Base-by-base conservation (phyloP, 1,140 invertebrate genomes). In the Eriocheir sinensis region DNA sequence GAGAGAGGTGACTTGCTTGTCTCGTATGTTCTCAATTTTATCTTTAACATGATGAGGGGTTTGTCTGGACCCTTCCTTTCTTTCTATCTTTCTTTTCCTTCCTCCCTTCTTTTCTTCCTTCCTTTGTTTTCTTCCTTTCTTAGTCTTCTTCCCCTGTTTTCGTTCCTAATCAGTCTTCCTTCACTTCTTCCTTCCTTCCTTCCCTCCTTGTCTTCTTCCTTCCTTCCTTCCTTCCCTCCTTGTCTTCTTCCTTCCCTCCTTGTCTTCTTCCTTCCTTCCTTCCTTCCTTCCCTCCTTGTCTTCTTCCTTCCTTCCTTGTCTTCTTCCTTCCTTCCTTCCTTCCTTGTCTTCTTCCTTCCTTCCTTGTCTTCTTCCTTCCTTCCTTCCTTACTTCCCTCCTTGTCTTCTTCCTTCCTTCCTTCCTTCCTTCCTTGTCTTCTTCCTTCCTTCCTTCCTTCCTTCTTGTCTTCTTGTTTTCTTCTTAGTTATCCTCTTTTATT, bases 231-330 rank as follows among this genome's bases (percentile, higher is more conserved):
- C 12, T 30, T 41, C 36, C 17, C 27, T 36, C 27, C 3, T 4
- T 36, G 21, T 36, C 81, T 83, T 30, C 21, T 30, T 36, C 81
- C 21, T 21, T 83, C 81, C n/a, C 38, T 44, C 41, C n/a, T 15
- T 48, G n/a, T n/a, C 81, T 38, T 34, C 21, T 34, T 38, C 81
- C 21, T 34, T 36, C 81, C 12, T 34, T 17, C 81, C 36, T 34
- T 85, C 81, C 48, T 21, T 89, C 44, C 48, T 21, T 89, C 44
- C n/a, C 44, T 89, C 21, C n/a, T 32, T 27, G 53, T 72, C 48
- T 79, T 53, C 79, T 34, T 91, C 89, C 79, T 30, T 89, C 88
- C 48, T 40, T 89, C 88, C 30, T 30, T 83, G 17, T 21, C 32
- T 83, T 32, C 8, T 83, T 30, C 81, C 30, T 30, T 8, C 34